Conservation (phyloP, 2,888 invertebrate species). For the Phasia obesa region DNA sequence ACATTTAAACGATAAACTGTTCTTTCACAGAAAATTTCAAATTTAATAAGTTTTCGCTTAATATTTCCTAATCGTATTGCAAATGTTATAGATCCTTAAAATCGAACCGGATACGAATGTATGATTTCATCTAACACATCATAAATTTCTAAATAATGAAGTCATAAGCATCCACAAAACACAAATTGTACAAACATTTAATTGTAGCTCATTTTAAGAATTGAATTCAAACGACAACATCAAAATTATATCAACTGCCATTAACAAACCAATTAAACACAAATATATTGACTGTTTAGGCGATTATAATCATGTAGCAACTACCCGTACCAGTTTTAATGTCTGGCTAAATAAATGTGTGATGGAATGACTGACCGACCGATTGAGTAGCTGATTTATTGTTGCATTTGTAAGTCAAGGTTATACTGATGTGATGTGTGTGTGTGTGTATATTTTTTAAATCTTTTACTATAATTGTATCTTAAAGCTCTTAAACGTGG, state of each 20-base stretch:
- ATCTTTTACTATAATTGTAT: constrained; percentile 16
- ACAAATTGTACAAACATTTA: not conserved
- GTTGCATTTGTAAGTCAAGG: constrained; percentile 66
- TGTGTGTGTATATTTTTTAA: too few species aligned
- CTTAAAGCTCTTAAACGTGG: constrained; percentile 32
- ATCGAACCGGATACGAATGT: not conserved
- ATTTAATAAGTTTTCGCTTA: too few species aligned
- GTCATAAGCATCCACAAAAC: too few species aligned
- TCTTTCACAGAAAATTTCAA: too few species aligned
- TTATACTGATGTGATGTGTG: constrained; percentile 13
- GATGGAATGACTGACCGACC: constrained; percentile 19
- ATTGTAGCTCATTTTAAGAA: not conserved
- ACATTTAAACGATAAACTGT: too few species aligned
- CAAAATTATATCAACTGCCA: constrained; percentile 20
- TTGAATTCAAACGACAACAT: constrained; percentile 8
- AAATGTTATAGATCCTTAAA: too few species aligned
- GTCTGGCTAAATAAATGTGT: constrained; percentile 25
- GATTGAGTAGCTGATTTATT: constrained; percentile 34
- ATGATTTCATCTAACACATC: too few species aligned
- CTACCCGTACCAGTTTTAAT: constrained; percentile 17
- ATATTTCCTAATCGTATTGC: too few species aligned
- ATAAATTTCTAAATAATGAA: too few species aligned
- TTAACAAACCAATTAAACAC: constrained; percentile 47
- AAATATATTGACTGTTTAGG: constrained; percentile 28
- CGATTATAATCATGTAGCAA: constrained; percentile 22